These are phyloP conservation scores for Platerodrilus igneus DNA, from an alignment of 2,888 invertebrate genomes.

Conservation along the genomic window DNA sequence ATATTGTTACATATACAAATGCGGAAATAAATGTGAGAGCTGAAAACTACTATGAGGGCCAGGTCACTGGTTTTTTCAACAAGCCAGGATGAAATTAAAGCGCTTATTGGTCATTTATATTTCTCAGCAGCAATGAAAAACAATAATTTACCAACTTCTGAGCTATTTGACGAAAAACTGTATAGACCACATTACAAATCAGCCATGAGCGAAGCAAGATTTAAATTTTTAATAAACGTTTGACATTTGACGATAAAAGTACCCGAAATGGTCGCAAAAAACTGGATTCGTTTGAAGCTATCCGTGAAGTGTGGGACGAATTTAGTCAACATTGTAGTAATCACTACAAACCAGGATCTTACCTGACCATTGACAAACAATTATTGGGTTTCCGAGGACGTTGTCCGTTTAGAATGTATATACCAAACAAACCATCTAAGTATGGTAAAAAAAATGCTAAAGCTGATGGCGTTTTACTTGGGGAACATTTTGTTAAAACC, in stretches of 20 bases:
- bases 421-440: conserved; percentile 35
- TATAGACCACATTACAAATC: conserved; percentile 14
- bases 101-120: too few relatives aligned
- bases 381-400: conserved; percentile 30
- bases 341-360: conserved; percentile 25
- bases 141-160: too few relatives aligned
- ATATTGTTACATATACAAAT: too few relatives aligned
- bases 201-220: conserved; percentile 27
- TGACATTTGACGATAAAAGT: conserved; percentile 29
- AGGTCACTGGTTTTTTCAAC: too few relatives aligned
- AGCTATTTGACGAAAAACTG: conserved; percentile 14
- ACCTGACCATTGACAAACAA: conserved; percentile 34
- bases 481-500: conserved; percentile 30
- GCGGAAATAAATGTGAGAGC: too few relatives aligned
- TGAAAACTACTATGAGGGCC: too few relatives aligned
- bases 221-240: conserved; percentile 26
- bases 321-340: conserved; percentile 25
- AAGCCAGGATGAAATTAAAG: too few relatives aligned
- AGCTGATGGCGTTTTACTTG: conserved; percentile 30
- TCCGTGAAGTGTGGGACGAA: conserved; percentile 26
- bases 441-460: conserved; percentile 37
- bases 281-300: conserved; percentile 23
- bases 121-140: too few relatives aligned
- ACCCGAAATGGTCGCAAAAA: conserved; percentile 27
- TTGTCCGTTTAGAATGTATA: conserved; percentile 35